Evolutionary conservation across 2,113 vertebrate genomes (phyloP).

Genomic region (Ardeotis arabs): DNA sequence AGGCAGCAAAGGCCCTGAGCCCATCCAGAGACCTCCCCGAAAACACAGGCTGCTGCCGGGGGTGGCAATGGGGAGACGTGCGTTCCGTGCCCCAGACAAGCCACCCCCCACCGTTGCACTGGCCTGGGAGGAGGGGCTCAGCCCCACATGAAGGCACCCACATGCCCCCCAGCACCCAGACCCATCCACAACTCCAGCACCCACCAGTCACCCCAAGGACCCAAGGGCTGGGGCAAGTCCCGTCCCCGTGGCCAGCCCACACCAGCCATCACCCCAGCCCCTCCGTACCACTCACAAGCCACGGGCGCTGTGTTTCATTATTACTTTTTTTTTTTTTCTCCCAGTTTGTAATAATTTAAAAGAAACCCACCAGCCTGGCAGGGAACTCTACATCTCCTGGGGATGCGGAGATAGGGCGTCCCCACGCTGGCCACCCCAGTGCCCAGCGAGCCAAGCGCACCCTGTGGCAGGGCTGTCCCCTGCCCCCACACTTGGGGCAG

Average conservation of each 20-base stretch:
- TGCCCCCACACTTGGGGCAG: not conserved
- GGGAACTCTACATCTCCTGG: not conserved
- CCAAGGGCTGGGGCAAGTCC: accelerated
- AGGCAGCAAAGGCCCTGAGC: not conserved
- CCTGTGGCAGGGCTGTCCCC: not conserved
- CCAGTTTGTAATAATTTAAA: constrained; percentile 25
- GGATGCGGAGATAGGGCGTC: accelerated
- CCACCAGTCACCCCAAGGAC: not conserved
- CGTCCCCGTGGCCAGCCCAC: accelerated
- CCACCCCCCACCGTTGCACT: accelerated
- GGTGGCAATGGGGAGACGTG: accelerated
- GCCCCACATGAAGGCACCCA: not conserved
- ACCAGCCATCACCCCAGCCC: not conserved
- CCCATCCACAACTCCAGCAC: accelerated
- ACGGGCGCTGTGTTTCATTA: accelerated
- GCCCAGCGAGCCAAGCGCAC: not conserved
- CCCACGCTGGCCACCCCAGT: not conserved
- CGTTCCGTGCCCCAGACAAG: accelerated
- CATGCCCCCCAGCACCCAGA: not conserved
- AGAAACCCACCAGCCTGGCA: not conserved
- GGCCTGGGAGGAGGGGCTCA: not conserved
- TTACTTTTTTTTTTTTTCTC: not conserved
- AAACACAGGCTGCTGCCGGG: not conserved
- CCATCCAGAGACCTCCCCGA: not conserved
- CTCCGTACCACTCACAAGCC: accelerated